A percentile compares a stretch with the other conserved stretches of the same genome.
Conservation (phyloP, 2,113 vertebrate genomes). For the Laterallus jamaicensis region DNA sequence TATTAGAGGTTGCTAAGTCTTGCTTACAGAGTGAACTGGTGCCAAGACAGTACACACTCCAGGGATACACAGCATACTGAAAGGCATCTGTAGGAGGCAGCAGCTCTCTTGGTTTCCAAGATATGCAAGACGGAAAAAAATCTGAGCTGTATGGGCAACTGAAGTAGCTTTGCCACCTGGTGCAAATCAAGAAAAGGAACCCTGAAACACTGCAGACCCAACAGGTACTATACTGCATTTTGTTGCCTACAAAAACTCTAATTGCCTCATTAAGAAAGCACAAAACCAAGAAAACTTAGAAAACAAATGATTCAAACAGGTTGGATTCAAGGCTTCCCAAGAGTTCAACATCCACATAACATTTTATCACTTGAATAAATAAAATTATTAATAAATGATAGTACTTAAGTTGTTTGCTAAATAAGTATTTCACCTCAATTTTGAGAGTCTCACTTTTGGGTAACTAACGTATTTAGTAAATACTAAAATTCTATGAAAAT, state of each 20-base stretch:
- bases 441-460: neutral
- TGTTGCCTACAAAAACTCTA: conserved; percentile 12
- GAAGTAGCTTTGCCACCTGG: conserved; percentile 64
- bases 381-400: neutral
- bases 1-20: conserved; percentile 55
- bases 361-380: neutral
- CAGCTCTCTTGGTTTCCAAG: conserved; percentile 59
- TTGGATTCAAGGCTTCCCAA: neutral
- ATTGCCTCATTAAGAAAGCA: neutral
- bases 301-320: neutral
- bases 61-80: conserved; percentile 61
- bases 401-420: neutral
- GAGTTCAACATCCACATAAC: neutral
- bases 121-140: conserved; percentile 63
- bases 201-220: conserved; percentile 48
- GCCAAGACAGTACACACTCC: conserved; percentile 63
- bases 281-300: neutral
- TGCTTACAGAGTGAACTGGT: conserved; percentile 63
- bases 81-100: conserved; percentile 57
- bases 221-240: conserved; percentile 36
- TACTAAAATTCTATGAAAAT: neutral
- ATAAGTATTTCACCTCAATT: neutral
- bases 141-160: conserved; percentile 60
- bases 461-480: neutral
- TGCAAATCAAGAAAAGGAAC: conserved; percentile 68